These are phyloP conservation scores for Drosophila lacicola DNA, from an alignment of 2,888 invertebrate species.

Conservation along the genomic window DNA sequence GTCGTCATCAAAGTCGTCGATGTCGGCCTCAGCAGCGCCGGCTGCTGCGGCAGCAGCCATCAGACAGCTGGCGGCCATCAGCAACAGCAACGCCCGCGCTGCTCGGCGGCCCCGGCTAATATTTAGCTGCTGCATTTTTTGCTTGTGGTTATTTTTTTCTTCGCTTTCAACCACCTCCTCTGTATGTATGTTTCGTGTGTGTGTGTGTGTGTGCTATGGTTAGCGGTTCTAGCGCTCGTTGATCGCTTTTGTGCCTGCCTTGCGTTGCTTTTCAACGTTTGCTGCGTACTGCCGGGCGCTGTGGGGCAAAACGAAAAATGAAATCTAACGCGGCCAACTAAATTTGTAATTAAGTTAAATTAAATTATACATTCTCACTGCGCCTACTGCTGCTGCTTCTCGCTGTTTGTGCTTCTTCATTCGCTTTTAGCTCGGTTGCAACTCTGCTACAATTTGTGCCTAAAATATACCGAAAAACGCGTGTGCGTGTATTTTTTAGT, in stretches of 20 bases:
- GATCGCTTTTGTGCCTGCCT: constrained; percentile 26
- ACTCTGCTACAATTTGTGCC: constrained; percentile 38
- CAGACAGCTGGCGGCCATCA: constrained; percentile 50
- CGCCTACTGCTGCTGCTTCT: constrained; percentile 56
- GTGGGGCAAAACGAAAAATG: constrained; percentile 57
- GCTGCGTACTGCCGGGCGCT: constrained; percentile 51
- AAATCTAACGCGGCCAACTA: constrained; percentile 67
- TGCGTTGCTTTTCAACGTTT: constrained; percentile 61
- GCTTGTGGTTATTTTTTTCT: constrained; percentile 29
- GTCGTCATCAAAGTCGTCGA: constrained; percentile 79
- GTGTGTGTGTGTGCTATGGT: constrained; percentile 18
- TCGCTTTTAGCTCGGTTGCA: constrained; percentile 29
- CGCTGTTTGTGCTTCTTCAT: constrained; percentile 47
- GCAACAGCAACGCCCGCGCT: constrained; percentile 56
- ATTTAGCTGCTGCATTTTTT: constrained; percentile 67
- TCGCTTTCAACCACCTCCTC: constrained; percentile 40
- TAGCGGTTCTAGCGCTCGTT: constrained; percentile 34
- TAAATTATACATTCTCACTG: constrained; percentile 77
- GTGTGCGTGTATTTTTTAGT: constrained; percentile 5
- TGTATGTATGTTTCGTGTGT: background rate
- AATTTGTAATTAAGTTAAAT: constrained; percentile 73
- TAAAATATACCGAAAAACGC: constrained; percentile 48
- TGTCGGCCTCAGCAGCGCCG: constrained; percentile 47
- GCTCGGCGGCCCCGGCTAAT: constrained; percentile 46
- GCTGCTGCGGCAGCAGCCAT: constrained; percentile 34